Conservation (phyloP, 2,888 invertebrate genomes). For the Lobophora halterata region DNA sequence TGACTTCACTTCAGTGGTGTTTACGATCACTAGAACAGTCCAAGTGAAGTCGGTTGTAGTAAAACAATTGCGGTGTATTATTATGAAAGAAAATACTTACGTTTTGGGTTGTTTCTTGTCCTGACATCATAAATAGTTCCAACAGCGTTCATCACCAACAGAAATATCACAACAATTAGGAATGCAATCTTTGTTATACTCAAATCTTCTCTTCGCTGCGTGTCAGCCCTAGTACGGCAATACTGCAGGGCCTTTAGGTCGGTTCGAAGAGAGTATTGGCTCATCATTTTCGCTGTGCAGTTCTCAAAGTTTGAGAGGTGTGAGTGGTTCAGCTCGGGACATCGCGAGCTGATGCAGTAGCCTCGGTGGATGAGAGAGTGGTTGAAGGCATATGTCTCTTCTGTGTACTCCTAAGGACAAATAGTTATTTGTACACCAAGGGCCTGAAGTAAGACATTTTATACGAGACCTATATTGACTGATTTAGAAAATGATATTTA, state of each 20-base stretch:
- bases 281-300: slow-evolving; percentile 28
- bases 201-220: not conserved
- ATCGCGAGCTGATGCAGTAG: slow-evolving; percentile 42
- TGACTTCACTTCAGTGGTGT: no score
- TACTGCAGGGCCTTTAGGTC: slow-evolving; percentile 28
- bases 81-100: slow-evolving; percentile 24
- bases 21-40: no score
- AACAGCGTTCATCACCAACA: slow-evolving; percentile 34
- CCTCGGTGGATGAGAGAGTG: slow-evolving; percentile 46
- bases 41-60: no score
- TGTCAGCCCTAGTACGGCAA: slow-evolving; percentile 23
- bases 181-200: slow-evolving; percentile 23
- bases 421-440: no score
- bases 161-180: slow-evolving; percentile 22
- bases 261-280: slow-evolving; percentile 22
- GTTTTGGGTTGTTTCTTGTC: slow-evolving; percentile 26
- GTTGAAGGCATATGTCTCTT: slow-evolving; percentile 34
- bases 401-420: slow-evolving; percentile 35
- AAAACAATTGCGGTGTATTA: no score
- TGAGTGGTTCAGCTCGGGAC: slow-evolving; percentile 14
- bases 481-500: no score
- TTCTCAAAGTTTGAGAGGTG: slow-evolving; percentile 4
- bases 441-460: no score
- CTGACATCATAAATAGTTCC: slow-evolving; percentile 38
- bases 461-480: no score